A percentile compares a stretch with the other conserved stretches of the same genome.
Conservation (phyloP, 2,113 vertebrate genomes). For the Rhynchomys soricoides region DNA sequence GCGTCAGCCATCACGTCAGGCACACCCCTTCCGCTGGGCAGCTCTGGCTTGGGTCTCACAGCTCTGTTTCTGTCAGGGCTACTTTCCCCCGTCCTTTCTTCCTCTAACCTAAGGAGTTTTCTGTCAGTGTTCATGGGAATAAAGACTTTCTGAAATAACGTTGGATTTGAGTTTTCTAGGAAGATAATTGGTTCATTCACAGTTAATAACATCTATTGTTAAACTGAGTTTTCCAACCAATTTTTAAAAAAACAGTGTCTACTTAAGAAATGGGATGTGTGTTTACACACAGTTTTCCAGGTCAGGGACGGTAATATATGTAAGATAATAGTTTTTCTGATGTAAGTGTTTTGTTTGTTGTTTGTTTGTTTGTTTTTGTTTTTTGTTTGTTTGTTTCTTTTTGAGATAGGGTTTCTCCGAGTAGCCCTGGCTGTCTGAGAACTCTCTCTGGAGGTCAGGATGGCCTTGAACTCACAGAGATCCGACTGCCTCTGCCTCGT, state of each 20-base stretch:
- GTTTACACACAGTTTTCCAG: not conserved
- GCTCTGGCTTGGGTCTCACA: not conserved
- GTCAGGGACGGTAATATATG: not conserved
- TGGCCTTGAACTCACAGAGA: no score
- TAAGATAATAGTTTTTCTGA: conserved; percentile 4
- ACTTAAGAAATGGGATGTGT: not conserved
- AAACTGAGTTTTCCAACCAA: not conserved
- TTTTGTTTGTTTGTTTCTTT: no score
- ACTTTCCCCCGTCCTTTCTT: not conserved
- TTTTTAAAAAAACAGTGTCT: not conserved
- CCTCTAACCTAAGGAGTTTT: not conserved
- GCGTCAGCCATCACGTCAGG: not conserved
- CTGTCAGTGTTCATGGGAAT: not conserved
- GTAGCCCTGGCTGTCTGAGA: no score
- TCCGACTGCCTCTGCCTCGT: no score
- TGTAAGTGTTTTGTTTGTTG: not conserved
- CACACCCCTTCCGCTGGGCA: conserved; percentile 4
- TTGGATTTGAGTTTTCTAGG: conserved; percentile 8
- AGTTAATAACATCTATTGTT: not conserved
- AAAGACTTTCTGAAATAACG: not conserved
- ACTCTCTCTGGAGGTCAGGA: no score
- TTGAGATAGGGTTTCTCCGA: no score
- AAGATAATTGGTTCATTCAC: not conserved
- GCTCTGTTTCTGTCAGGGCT: conserved; percentile 26
- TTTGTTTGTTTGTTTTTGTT: no score